A percentile compares a stretch with the other conserved stretches of the same genome.
Conservation (phyloP, 23 tunicate genomes). For the Ciona savignyi region DNA sequence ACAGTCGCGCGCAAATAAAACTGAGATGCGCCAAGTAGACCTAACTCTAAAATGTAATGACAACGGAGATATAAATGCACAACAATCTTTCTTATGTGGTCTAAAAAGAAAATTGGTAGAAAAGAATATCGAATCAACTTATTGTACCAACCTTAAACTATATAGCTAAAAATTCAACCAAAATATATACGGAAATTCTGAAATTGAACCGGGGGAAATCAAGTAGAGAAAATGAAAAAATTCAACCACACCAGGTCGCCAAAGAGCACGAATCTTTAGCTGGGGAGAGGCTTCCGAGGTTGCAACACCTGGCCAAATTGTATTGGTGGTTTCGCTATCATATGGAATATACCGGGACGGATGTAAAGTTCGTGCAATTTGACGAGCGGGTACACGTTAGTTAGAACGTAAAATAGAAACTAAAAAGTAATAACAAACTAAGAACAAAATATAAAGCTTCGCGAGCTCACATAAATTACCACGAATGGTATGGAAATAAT, state of each 20-base stretch:
- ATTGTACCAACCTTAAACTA: not conserved
- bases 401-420: not conserved
- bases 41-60: slow-evolving; percentile 18
- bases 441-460: not conserved
- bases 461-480: not conserved
- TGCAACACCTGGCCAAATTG: no score
- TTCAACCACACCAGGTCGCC: slow-evolving; percentile 6
- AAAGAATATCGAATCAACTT: not conserved
- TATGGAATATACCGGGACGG: not conserved
- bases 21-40: not conserved
- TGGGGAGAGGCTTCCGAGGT: not conserved
- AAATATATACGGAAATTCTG: no score
- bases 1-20: not conserved
- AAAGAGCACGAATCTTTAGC: slow-evolving; percentile 24
- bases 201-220: no score
- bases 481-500: not conserved
- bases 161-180: not conserved
- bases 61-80: slow-evolving; percentile 16
- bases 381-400: not conserved
- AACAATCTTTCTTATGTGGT: not conserved
- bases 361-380: not conserved
- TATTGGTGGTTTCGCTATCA: not conserved
- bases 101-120: not conserved
- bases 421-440: not conserved
- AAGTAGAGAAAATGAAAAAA: no score